Evolutionary conservation across 92 coral and sea anemone genomes (phyloP).

Genomic region (Galaxea fascicularis): DNA sequence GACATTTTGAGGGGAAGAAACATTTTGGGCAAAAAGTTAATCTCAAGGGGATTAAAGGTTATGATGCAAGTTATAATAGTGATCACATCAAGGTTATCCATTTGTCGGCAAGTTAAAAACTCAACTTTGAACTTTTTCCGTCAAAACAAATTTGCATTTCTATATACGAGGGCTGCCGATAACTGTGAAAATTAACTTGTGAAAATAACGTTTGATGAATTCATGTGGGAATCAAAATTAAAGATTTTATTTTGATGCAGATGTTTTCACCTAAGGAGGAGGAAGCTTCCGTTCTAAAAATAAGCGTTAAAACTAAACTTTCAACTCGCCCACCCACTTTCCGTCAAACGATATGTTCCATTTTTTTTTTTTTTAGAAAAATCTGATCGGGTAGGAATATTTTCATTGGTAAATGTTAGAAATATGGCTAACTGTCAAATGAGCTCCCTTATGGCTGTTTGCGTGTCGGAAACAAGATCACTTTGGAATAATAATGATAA

Average conservation of each 20-base stretch:
- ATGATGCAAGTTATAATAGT: neutral
- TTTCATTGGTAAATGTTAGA: too few species aligned
- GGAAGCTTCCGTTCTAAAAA: too few species aligned
- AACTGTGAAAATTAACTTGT: neutral
- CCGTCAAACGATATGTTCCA: too few species aligned
- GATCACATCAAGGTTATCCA: neutral
- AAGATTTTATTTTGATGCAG: neutral
- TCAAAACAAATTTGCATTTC: neutral
- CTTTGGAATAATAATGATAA: too few species aligned
- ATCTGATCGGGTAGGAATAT: too few species aligned
- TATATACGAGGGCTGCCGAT: neutral
- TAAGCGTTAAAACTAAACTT: too few species aligned
- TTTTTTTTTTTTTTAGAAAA: too few species aligned
- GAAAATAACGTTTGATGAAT: too few species aligned
- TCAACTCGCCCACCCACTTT: too few species aligned
- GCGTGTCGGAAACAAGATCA: too few species aligned
- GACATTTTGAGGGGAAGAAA: neutral
- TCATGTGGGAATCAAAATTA: neutral
- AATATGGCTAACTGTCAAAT: too few species aligned
- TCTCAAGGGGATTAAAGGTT: neutral
- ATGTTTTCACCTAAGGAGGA: neutral
- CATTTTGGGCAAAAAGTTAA: neutral
- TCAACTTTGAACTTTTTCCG: neutral
- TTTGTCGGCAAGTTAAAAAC: neutral
- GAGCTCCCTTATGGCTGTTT: too few species aligned